These are phyloP conservation scores for Remorina albescens DNA, from an alignment of 2,797 vertebrate genomes.

Conservation along the genomic window DNA sequence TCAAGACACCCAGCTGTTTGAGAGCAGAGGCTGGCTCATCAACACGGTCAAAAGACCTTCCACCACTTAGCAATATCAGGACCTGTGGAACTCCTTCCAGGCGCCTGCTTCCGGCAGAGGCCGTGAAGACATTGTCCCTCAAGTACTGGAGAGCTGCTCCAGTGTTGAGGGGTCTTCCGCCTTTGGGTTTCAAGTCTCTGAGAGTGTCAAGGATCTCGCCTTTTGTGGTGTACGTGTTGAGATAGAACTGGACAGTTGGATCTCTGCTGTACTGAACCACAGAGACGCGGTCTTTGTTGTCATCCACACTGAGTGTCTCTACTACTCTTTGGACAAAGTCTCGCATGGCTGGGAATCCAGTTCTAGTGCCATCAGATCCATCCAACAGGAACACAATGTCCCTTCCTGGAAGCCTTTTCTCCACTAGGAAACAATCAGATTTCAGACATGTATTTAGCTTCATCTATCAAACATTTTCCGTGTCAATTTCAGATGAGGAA, in stretches of 20 bases:
- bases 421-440: too few species aligned
- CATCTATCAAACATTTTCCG: too few species aligned
- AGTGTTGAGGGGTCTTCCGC: slow-evolving; percentile 59
- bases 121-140: slow-evolving; percentile 29
- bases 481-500: too few species aligned
- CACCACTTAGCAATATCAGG: slow-evolving; percentile 57
- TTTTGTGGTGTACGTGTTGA: slow-evolving; percentile 28
- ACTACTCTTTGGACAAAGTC: slow-evolving; percentile 65
- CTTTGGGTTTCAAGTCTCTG: slow-evolving; percentile 49
- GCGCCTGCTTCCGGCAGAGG: slow-evolving; percentile 75
- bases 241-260: slow-evolving; percentile 28
- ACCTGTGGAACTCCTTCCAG: slow-evolving; percentile 62
- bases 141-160: slow-evolving; percentile 55
- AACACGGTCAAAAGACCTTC: slow-evolving; percentile 81
- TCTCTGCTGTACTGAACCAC: slow-evolving; percentile 41
- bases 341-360: slow-evolving; percentile 54
- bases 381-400: slow-evolving; percentile 21
- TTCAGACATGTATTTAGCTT: too few species aligned
- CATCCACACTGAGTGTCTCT: slow-evolving; percentile 49
- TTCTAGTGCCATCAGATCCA: slow-evolving; percentile 54
- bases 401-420: too few species aligned
- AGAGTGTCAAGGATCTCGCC: slow-evolving; percentile 44
- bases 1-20: slow-evolving; percentile 83
- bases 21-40: slow-evolving; percentile 70
- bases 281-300: slow-evolving; percentile 53